Evolutionary conservation across 2,888 invertebrate species (phyloP).

Genomic region (Prionchulus punctatus): DNA sequence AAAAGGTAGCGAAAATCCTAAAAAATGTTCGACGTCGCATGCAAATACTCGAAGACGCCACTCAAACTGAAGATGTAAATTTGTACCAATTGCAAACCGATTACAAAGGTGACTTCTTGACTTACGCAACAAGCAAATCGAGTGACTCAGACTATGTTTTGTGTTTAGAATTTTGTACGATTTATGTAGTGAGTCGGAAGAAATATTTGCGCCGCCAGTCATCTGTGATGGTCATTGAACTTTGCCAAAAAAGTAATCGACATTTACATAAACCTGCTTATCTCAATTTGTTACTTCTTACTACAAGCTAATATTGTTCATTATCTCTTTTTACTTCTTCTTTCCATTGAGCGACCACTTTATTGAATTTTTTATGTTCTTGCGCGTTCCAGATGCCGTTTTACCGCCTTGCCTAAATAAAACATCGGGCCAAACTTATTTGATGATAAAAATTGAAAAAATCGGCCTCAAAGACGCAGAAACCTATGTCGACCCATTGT

Average conservation of each 20-base stretch:
- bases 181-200: neutral
- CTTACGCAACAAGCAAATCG: neutral
- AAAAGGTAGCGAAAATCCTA: neutral
- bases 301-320: too few species aligned
- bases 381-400: neutral
- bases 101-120: neutral
- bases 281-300: too few species aligned
- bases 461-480: constrained; percentile 30
- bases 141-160: too few species aligned
- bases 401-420: constrained; percentile 23
- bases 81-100: neutral
- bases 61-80: neutral
- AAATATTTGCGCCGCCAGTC: neutral
- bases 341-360: too few species aligned
- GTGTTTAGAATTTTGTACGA: too few species aligned
- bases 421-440: constrained; percentile 21
- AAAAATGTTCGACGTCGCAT: neutral
- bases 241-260: neutral
- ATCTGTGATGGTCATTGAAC: neutral
- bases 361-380: too few species aligned
- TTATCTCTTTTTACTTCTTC: too few species aligned
- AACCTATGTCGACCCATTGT: constrained; percentile 28
- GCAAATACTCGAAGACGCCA: neutral
- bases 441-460: constrained; percentile 26
- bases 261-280: too few species aligned